Conservation (phyloP, 2,888 invertebrate species). For the Hipparchia semele region DNA sequence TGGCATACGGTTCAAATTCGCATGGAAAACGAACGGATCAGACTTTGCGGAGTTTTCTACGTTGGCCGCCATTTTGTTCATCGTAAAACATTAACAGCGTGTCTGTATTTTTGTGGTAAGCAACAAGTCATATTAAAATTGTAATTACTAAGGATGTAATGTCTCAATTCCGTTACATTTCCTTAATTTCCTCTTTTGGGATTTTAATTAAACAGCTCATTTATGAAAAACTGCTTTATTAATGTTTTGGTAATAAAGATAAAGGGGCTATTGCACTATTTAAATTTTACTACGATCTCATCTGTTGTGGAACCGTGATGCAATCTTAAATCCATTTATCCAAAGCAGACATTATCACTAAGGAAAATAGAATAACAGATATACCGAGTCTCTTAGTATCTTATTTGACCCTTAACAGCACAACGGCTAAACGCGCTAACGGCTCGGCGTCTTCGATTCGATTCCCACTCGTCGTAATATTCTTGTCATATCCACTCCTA, state of each 20-base stretch:
- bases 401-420: no score
- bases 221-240: not conserved
- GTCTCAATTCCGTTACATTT: conserved; percentile 27
- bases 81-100: conserved; percentile 77
- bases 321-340: no score
- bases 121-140: conserved; percentile 77
- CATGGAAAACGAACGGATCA: conserved; percentile 36
- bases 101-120: conserved; percentile 67
- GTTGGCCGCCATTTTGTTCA: conserved; percentile 69
- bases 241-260: not conserved
- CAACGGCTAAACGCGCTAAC: no score
- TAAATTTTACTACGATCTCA: no score
- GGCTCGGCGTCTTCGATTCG: no score
- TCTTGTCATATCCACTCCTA: no score
- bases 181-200: conserved; percentile 26
- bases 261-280: no score
- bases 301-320: no score
- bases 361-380: no score
- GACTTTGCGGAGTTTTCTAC: conserved; percentile 55
- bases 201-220: conserved; percentile 35
- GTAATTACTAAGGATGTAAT: conserved; percentile 60
- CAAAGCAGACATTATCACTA: no score
- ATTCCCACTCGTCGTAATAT: no score
- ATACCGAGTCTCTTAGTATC: no score
- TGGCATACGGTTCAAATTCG: conserved; percentile 50